phyloP scores from a whole-genome alignment of 2,113 vertebrate genomes.

The Marmota flaviventris region DNA sequence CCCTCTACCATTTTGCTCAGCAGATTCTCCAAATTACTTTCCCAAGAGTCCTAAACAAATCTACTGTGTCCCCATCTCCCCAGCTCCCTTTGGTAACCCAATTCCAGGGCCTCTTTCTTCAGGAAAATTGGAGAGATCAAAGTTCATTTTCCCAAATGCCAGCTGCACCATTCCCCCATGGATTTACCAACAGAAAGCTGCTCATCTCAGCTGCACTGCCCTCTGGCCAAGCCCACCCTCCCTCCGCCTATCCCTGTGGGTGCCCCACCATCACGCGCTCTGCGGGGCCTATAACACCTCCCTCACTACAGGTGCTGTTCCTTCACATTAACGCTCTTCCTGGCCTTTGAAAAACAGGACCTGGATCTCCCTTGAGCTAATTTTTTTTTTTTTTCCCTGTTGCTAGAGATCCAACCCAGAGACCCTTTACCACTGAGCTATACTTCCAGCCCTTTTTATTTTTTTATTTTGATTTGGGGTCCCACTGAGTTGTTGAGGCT shows the following conservation, averaged over 20 bases:
- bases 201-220: background rate
- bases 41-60: background rate
- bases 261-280: rapidly evolving
- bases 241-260: background rate
- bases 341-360: background rate
- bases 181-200: too few relatives aligned
- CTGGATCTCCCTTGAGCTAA: background rate
- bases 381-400: too few relatives aligned
- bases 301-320: background rate
- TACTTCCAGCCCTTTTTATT: too few relatives aligned
- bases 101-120: background rate
- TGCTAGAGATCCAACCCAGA: too few relatives aligned
- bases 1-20: background rate
- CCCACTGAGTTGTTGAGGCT: too few relatives aligned
- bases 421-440: too few relatives aligned
- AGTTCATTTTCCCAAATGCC: background rate
- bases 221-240: background rate
- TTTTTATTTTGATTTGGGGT: too few relatives aligned
- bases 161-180: background rate
- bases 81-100: background rate
- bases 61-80: background rate
- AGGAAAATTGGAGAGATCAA: background rate
- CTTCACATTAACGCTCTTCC: background rate
- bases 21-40: background rate
- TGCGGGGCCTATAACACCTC: rapidly evolving